These are phyloP conservation scores for Okamejei kenojei DNA, from an alignment of 2,797 vertebrate genomes.

Conservation along the genomic window DNA sequence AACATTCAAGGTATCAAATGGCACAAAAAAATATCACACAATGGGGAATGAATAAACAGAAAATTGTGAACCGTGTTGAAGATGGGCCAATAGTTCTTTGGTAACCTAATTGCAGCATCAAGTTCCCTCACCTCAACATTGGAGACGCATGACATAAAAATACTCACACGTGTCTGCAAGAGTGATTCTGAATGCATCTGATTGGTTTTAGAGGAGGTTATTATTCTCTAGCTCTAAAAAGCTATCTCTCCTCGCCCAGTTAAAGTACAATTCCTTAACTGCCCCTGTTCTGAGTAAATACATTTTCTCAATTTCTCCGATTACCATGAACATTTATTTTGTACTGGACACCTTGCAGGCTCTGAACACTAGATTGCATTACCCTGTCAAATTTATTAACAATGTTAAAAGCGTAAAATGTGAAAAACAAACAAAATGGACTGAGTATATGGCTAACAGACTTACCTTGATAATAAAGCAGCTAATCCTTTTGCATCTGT, in stretches of 20 bases:
- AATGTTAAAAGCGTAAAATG: background rate
- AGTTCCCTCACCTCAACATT: background rate
- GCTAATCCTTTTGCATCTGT: background rate
- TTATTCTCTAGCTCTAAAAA: background rate
- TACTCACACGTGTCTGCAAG: background rate
- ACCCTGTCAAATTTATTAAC: background rate
- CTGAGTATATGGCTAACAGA: background rate
- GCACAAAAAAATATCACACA: background rate
- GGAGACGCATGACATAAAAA: background rate
- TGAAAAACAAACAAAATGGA: background rate
- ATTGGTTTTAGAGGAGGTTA: background rate
- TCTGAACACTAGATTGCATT: slow-evolving; percentile 11
- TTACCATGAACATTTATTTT: background rate
- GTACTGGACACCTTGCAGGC: slow-evolving; percentile 12
- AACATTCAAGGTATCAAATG: background rate
- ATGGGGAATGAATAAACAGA: background rate
- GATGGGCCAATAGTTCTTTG: background rate
- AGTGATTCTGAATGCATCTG: background rate
- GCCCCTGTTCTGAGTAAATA: slow-evolving; percentile 13
- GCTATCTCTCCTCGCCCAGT: background rate
- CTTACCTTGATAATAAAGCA: background rate
- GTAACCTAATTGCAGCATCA: background rate
- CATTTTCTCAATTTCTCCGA: background rate
- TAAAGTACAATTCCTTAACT: background rate
- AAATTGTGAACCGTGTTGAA: background rate